phyloP scores from a whole-genome alignment of 2,888 invertebrate species.

The Andrena chrysosceles region DNA sequence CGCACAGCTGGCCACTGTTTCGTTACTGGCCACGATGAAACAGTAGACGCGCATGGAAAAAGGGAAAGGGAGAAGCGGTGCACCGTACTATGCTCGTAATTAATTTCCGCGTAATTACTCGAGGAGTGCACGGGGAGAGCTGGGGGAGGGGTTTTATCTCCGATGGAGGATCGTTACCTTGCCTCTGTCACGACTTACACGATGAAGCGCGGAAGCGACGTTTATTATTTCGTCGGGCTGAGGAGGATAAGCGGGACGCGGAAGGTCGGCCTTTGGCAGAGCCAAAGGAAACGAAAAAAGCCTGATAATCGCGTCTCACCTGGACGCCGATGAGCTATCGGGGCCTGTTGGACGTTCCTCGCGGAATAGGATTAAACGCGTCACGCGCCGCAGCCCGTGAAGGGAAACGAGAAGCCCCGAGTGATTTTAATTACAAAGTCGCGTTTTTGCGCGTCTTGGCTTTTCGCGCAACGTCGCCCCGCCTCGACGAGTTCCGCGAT shows the following conservation, averaged over 20 bases:
- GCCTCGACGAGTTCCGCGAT: constrained; percentile 5
- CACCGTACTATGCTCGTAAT: constrained; percentile 73
- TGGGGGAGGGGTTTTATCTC: constrained; percentile 70
- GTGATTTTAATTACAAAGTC: constrained; percentile 49
- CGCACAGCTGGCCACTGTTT: background rate
- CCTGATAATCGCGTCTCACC: constrained; percentile 49
- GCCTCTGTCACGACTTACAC: constrained; percentile 67
- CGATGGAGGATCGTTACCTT: constrained; percentile 75
- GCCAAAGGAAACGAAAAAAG: constrained; percentile 34
- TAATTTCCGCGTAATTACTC: constrained; percentile 81
- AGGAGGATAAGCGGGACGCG: background rate
- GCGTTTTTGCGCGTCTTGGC: constrained; percentile 20
- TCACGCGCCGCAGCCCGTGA: constrained; percentile 54
- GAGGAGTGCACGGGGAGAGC: constrained; percentile 39
- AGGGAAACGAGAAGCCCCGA: constrained; percentile 46
- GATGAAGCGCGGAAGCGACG: constrained; percentile 51
- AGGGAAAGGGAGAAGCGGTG: constrained; percentile 40
- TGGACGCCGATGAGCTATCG: constrained; percentile 49
- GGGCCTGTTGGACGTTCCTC: constrained; percentile 43
- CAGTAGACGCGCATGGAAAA: background rate
- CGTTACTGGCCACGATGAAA: constrained; percentile 26
- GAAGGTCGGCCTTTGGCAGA: background rate
- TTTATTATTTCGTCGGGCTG: constrained; percentile 33
- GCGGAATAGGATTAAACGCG: constrained; percentile 58
- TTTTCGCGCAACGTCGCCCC: constrained; percentile 32